Percentiles rank a stretch among this genome's conserved stretches.
Conservation (phyloP, 1,140 invertebrate species). For the Cryptotermes secundus region DNA sequence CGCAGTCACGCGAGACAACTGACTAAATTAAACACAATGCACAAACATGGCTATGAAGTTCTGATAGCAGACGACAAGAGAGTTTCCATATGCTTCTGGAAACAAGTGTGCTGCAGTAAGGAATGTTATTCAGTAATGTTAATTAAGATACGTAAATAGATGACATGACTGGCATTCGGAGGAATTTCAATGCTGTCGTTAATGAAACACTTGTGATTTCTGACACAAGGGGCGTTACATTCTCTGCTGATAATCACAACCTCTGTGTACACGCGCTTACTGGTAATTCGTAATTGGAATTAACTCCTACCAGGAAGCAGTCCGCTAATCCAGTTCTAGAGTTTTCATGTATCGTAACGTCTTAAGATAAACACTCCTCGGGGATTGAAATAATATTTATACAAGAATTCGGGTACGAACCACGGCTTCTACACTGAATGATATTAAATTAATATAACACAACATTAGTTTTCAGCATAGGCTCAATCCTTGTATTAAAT, state of each 20-base stretch:
- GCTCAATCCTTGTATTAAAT: no score
- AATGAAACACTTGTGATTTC: conserved; percentile 1
- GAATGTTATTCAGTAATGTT: conserved; percentile 3
- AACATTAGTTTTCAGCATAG: no score
- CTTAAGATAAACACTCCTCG: background rate
- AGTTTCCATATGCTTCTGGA: background rate
- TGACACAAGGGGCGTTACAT: background rate
- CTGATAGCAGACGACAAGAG: background rate
- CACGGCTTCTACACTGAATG: no score
- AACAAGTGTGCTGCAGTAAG: background rate
- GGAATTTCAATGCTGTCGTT: background rate
- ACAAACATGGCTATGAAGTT: background rate
- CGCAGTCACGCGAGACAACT: background rate
- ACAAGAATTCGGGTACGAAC: background rate
- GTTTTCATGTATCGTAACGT: background rate
- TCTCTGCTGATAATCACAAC: background rate
- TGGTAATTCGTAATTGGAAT: background rate
- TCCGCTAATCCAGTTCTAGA: background rate
- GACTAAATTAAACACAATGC: background rate
- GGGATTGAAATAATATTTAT: background rate
- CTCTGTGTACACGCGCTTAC: background rate
- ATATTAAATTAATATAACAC: no score
- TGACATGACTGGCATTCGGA: background rate
- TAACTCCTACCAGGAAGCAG: background rate
- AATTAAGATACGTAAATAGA: conserved; percentile 18